A percentile compares a stretch with the other conserved stretches of the same genome.
Evolutionary conservation across 2,888 invertebrate genomes (phyloP).

Genomic region (Sylvicola cinctus): DNA sequence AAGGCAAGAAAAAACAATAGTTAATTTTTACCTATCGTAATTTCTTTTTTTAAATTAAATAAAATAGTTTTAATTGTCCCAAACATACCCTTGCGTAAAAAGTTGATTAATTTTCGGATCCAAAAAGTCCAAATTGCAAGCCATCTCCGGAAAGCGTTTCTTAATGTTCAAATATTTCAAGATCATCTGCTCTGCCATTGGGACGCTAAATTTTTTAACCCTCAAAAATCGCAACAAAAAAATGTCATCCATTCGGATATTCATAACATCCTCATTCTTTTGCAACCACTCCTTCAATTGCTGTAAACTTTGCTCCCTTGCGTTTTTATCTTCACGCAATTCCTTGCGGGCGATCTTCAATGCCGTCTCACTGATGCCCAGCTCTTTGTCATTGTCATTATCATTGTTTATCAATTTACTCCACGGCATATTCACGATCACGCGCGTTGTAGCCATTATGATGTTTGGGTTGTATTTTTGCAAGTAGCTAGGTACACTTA

Average conservation of each 20-base stretch:
- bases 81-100: slow-evolving; percentile 37
- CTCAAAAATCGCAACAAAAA: slow-evolving; percentile 57
- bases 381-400: slow-evolving; percentile 9
- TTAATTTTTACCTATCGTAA: too few species aligned
- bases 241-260: slow-evolving; percentile 45
- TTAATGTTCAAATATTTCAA: slow-evolving; percentile 58
- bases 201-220: slow-evolving; percentile 57
- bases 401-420: slow-evolving; percentile 6
- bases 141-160: slow-evolving; percentile 42
- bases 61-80: slow-evolving; percentile 6
- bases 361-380: slow-evolving; percentile 12
- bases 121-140: slow-evolving; percentile 40
- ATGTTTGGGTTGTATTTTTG: too few species aligned
- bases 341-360: slow-evolving; percentile 38
- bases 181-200: slow-evolving; percentile 55
- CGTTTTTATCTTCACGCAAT: slow-evolving; percentile 44
- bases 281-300: slow-evolving; percentile 49
- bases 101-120: slow-evolving; percentile 39
- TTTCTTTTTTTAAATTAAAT: too few species aligned
- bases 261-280: slow-evolving; percentile 44
- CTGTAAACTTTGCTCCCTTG: slow-evolving; percentile 37
- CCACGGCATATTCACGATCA: slow-evolving; percentile 17
- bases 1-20: too few species aligned
- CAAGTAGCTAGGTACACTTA: too few species aligned
- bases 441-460: slow-evolving; percentile 16